phyloP scores from a whole-genome alignment of 37 sponge, comb jelly and placozoan species.

The Aplysina aerophoba region DNA sequence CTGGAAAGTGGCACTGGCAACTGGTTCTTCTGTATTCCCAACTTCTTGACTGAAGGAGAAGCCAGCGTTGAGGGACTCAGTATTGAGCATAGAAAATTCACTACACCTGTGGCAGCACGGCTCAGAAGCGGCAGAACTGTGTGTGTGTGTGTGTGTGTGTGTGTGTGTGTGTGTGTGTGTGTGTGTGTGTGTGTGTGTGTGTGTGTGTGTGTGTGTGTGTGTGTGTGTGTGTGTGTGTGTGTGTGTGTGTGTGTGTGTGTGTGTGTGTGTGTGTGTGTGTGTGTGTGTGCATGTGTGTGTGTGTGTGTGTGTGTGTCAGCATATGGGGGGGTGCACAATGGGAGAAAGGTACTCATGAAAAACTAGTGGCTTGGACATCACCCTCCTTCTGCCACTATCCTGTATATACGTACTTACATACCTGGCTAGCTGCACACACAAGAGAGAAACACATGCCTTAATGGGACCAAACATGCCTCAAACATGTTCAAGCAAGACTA shows the following conservation, averaged over 20 bases:
- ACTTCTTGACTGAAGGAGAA: too few relatives aligned
- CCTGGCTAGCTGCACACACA: too few relatives aligned
- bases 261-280: too few relatives aligned
- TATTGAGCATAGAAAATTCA: neutral
- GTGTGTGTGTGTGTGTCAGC: neutral
- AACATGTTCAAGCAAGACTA: too few relatives aligned
- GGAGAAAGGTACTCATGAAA: neutral
- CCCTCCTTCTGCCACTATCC: too few relatives aligned
- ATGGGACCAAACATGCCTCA: too few relatives aligned
- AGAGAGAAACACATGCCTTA: too few relatives aligned
- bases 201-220: constrained; percentile 19
- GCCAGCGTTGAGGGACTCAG: too few relatives aligned
- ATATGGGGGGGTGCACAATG: neutral
- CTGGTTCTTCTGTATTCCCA: neutral
- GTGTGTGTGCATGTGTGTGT: neutral
- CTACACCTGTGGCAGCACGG: neutral
- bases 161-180: constrained; percentile 30
- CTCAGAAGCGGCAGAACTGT: neutral
- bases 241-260: too few relatives aligned
- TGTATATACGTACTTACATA: too few relatives aligned
- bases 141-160: constrained; percentile 30
- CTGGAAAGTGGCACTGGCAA: neutral
- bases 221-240: constrained; percentile 8
- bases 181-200: constrained; percentile 30
- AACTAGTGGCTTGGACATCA: too few relatives aligned